Conservation (phyloP, 2,113 vertebrate species). For the Neotragus pygmaeus region DNA sequence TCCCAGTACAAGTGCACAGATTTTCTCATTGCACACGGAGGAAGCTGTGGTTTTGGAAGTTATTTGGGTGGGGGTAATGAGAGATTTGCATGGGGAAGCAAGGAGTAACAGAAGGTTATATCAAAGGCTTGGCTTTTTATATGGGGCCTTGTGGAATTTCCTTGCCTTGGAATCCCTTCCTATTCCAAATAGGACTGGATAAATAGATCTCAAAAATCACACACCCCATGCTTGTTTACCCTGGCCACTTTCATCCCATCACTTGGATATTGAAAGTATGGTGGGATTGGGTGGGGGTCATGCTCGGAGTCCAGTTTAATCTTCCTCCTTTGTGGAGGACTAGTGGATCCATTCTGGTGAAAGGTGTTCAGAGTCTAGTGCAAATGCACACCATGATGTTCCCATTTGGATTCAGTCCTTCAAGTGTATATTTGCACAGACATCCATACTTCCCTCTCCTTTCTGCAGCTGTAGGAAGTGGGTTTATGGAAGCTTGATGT, state of each 20-base stretch:
- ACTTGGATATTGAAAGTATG: not conserved
- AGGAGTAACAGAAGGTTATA: conserved; percentile 10
- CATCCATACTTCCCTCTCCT: not conserved
- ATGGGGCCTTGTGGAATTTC: conserved; percentile 54
- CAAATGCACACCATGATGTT: not conserved
- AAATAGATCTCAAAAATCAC: conserved; percentile 56
- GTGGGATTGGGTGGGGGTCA: not conserved
- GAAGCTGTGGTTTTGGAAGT: conserved; percentile 64
- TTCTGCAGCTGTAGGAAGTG: not conserved
- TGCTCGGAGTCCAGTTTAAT: not conserved
- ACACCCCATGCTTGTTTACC: conserved; percentile 16
- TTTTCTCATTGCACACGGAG: conserved; percentile 41
- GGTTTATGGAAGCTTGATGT: not conserved
- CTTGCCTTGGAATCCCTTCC: conserved; percentile 31
- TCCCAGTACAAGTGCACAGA: conserved; percentile 2
- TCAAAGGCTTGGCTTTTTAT: conserved; percentile 54
- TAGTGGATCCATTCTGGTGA: not conserved
- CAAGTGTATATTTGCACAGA: not conserved
- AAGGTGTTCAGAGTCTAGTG: not conserved
- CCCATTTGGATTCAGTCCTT: not conserved
- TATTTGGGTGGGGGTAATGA: conserved; percentile 48
- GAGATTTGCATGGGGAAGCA: conserved; percentile 55
- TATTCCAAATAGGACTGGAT: conserved; percentile 48
- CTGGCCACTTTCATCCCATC: conserved; percentile 44
- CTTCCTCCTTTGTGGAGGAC: not conserved